Base-by-base conservation (phyloP, 2,113 vertebrate genomes). In the Pyxicephalus adspersus region DNA sequence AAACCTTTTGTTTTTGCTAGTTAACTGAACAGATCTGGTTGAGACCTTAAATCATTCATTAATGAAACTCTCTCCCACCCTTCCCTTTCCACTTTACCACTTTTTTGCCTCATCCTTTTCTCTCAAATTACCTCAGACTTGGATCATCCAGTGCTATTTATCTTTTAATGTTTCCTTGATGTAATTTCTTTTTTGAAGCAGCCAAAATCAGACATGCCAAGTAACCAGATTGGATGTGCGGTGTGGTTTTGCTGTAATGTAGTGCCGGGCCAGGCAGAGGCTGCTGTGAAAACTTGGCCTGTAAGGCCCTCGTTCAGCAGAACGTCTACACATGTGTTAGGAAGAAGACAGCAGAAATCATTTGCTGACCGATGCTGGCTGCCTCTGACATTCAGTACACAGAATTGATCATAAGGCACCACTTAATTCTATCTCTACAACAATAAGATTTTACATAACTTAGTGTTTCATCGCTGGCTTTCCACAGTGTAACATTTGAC, bases 1-100 rank as follows among this genome's bases (percentile, higher is more conserved):
- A 89, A 86, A 87, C 51, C 22, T 89, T 86, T 75, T 86, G 89
- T 90, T 60, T 91, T 87, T 87, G 75, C 88, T 88, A 84, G 89
- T 92, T 92, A 92, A 93, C 91, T 90, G 86, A 90, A 94, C 92
- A 93, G 92, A 87, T 86, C 90, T 92, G 83, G 88, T 92, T 91
- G 92, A 90, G 90, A 90, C 91, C 92, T 92, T 94, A 92, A 94
- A 94, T 94, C 92, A 93, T 94, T 93, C 93, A 93, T 94, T 94
- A 94, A 94, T 88, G 89, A 91, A 91, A 88, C 90, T 89, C 91
- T 86, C 28, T 55, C 64, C 50, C 28, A 29, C 18, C 60, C 72
- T 57, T 57, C 90, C 88, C 82, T 31, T 28, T 63, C 17, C 23
- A 57, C 34, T 64, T 17, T 64, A 64, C 73, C 58, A 64, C 57